These are phyloP conservation scores for Diachrysia chrysitis DNA, from an alignment of 2,888 invertebrate species.

Conservation along the genomic window DNA sequence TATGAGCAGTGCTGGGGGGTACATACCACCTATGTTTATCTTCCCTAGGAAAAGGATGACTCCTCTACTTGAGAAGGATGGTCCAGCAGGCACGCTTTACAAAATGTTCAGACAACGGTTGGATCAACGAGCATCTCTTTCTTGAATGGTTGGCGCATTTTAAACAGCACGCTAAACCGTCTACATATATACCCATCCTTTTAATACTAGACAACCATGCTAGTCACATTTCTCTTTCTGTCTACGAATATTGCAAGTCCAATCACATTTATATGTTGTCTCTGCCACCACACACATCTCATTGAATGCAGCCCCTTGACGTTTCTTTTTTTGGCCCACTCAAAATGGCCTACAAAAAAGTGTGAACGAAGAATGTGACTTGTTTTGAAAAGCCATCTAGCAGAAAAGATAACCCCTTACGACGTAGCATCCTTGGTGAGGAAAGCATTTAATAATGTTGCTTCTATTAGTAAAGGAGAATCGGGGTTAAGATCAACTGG, in stretches of 20 bases:
- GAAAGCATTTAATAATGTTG: slow-evolving; percentile 43
- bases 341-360: slow-evolving; percentile 48
- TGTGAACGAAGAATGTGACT: slow-evolving; percentile 64
- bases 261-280: slow-evolving; percentile 45
- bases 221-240: slow-evolving; percentile 53
- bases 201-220: slow-evolving; percentile 42
- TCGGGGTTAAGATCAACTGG: slow-evolving; percentile 65
- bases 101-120: slow-evolving; percentile 61
- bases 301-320: slow-evolving; percentile 55
- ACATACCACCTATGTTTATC: slow-evolving; percentile 81
- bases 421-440: slow-evolving; percentile 57
- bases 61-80: slow-evolving; percentile 71
- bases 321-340: slow-evolving; percentile 40
- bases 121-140: slow-evolving; percentile 61
- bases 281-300: slow-evolving; percentile 55
- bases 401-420: slow-evolving; percentile 58
- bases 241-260: slow-evolving; percentile 54
- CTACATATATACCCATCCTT: too few relatives aligned
- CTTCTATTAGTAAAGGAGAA: slow-evolving; percentile 63
- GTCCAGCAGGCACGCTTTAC: slow-evolving; percentile 70
- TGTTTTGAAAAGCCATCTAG: slow-evolving; percentile 59
- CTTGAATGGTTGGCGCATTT: slow-evolving; percentile 60
- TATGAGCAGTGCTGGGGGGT: slow-evolving; percentile 34
- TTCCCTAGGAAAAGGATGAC: slow-evolving; percentile 72
- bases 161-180: slow-evolving; percentile 52